These are phyloP conservation scores for Epizoanthus rinbou DNA, from an alignment of 92 coral and sea anemone genomes.

Conservation along the genomic window DNA sequence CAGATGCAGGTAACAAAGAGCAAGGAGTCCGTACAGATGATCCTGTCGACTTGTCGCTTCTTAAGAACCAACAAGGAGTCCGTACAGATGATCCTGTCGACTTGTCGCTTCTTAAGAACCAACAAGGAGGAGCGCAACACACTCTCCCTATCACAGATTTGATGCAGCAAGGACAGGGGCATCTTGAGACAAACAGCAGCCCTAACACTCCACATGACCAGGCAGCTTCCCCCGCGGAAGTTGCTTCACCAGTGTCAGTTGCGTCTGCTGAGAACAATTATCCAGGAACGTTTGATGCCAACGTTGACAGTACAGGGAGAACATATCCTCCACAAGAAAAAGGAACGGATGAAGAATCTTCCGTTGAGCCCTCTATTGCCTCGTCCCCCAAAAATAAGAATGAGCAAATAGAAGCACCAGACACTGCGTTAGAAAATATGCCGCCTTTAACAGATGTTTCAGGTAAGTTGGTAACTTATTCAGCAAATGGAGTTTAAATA, in stretches of 20 bases:
- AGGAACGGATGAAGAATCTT: not conserved
- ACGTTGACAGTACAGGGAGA: not conserved
- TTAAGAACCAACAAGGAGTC: too few species aligned
- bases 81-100: too few species aligned
- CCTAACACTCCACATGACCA: not conserved
- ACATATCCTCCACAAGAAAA: not conserved
- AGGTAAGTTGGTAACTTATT: constrained; percentile 1
- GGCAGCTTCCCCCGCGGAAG: not conserved
- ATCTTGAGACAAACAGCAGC: too few species aligned
- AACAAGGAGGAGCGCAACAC: too few species aligned
- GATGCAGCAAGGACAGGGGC: too few species aligned
- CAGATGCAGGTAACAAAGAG: too few species aligned
- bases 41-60: too few species aligned
- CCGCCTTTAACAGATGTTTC: constrained; percentile 24
- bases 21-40: too few species aligned
- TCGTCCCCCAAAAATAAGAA: not conserved
- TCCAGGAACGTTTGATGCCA: not conserved
- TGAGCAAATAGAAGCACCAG: not conserved
- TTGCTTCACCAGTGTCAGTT: not conserved
- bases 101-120: too few species aligned
- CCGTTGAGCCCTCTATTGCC: not conserved
- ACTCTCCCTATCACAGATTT: too few species aligned
- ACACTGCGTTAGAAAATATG: constrained; percentile 3
- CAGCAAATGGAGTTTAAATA: not conserved
- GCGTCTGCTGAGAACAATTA: not conserved